Evolutionary conservation across 2,797 vertebrate species (phyloP).

Genomic region (Pantherophis alleghaniensis): DNA sequence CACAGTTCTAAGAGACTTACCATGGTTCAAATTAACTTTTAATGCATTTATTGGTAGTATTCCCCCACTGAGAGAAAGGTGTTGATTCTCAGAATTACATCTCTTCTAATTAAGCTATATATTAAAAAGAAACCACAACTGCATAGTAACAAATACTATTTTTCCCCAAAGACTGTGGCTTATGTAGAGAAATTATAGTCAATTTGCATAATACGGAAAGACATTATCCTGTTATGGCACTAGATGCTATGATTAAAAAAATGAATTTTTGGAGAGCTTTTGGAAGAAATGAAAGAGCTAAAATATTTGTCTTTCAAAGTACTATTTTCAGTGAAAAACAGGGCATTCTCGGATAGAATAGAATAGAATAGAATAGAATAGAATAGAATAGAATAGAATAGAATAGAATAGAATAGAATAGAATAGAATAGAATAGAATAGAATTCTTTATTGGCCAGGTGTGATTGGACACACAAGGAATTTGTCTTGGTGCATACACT

Average conservation of each 20-base stretch:
- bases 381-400: no score
- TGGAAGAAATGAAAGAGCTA: not conserved
- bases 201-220: slow-evolving; percentile 19
- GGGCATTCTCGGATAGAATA: not conserved
- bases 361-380: no score
- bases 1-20: slow-evolving; percentile 21
- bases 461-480: no score
- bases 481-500: no score
- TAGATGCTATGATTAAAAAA: slow-evolving; percentile 15
- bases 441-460: no score
- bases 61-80: slow-evolving; percentile 27
- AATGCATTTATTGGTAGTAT: slow-evolving; percentile 10
- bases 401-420: no score
- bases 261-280: not conserved
- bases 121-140: slow-evolving; percentile 41
- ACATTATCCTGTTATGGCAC: slow-evolving; percentile 1
- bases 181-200: not conserved
- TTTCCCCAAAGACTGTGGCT: not conserved
- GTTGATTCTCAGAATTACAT: slow-evolving; percentile 7
- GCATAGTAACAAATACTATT: not conserved
- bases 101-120: slow-evolving; percentile 3
- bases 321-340: not conserved
- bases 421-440: no score
- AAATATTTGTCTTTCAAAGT: not conserved
- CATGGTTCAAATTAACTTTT: slow-evolving; percentile 33